Base-by-base conservation (phyloP, 2,888 invertebrate genomes). In the Linnaemya tessellans region DNA sequence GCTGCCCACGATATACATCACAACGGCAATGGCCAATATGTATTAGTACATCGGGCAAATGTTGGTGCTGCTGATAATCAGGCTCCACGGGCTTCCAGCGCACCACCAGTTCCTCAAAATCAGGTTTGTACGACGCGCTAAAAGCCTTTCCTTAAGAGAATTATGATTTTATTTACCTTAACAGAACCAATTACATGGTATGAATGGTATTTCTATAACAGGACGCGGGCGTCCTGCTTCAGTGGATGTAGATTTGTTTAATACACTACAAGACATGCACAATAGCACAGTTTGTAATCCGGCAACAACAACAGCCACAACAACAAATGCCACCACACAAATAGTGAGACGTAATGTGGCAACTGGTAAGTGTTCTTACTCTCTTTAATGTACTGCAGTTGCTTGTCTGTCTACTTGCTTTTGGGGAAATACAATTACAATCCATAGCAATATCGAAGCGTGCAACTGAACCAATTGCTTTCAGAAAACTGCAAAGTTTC, bases 51-150 rank as follows among this genome's bases (percentile, higher is more conserved):
- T 91, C 94, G 96, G 82, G 95, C 96, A 15, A 94, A 94, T 84
- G 93, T 92, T 49, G 93, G 92, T 65, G 92, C 94, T 11, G 94
- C 94, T 75, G 95, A 95, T 64, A 95, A 94, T 89, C 94, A 95
- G 74, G 95, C 96, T 9, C 97, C 97, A 0, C 94, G 97, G 73
- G 97, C 97, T 0, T 97, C 97, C 0, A 97, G 97, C 90, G 97
- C 97, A 1, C 97, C 97, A 15, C 94, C 95, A 65, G 96, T 97
- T 13, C 94, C 95, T 78, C 94, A 94, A 89, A 94, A 94, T 91
- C 92, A 92, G 89, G 93, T 93, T 84, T 75, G 84, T 87, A 62
- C 49, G 60, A 71, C 9, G 49, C 38, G 60, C 49, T 79, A 30
- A 77, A 73, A 56, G 30, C 74, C 73, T 15, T 0, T 41, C 22